Evolutionary conservation across 92 coral and sea anemone genomes (phyloP), one percentile per base, ranked within the genome.

Genomic region (Porites cylindrica): DNA sequence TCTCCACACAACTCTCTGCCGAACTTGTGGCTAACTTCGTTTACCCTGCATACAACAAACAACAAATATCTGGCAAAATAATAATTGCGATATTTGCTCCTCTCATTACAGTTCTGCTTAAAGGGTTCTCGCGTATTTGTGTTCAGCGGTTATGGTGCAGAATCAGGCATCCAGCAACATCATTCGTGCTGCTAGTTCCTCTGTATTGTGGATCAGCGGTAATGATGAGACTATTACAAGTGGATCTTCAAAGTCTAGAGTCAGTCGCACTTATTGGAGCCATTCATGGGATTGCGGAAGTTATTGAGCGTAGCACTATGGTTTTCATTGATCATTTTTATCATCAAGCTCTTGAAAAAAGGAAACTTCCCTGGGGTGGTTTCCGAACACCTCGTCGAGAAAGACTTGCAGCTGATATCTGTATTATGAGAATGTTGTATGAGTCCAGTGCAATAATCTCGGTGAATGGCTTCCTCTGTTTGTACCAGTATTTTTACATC

Each of bases 331-430:
- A 67, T 29, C 72, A 67, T 29, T 16, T 67, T 10, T 67, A 67
- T 29, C 13, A 67, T 29, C 72, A 67, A 29, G 43, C 10, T n/a
- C 24, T 67, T 67, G 72, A 67, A 67, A 67, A 29, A 29, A 20
- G 72, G 18, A 20, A 10, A 20, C 11, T 29, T 29, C 8, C 79
- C 4, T 74, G 79, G 47, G 79, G 79, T 11, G 51, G 51, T 74
- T 74, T 74, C 26, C 79, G 79, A 8, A 23, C 51, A 20, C 79
- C 79, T 74, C 79, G 79, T 6, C 47, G 79, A 20, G 79, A 74
- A 19, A 24, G 79, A 23, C 79, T 74, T n/a, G 21, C 20, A n/a
- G 54, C 79, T n/a, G 79, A 74, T 47, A 74, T 74, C 47, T 18
- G 21, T 51, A 74, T 74, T 12, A 74, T 74, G 66, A 74, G 79